These are phyloP conservation scores for Arrhopalites spinosus DNA, from an alignment of 2,888 invertebrate species.

Conservation along the genomic window DNA sequence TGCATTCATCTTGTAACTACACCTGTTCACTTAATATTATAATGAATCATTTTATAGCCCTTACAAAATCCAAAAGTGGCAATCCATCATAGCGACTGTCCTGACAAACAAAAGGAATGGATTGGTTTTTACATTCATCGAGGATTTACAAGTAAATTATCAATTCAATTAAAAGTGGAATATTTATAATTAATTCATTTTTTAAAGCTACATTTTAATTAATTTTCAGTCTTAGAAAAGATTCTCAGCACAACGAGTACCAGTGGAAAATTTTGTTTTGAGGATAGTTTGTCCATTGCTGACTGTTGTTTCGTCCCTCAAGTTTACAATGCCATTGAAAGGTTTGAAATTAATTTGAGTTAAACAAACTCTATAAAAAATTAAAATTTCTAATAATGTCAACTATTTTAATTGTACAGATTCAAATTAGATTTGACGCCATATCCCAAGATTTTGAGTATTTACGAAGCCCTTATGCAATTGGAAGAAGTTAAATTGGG, in stretches of 20 bases:
- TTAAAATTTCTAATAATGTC: no score
- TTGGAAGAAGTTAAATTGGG: conserved; percentile 31
- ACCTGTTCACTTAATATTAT: no score
- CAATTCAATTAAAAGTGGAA: not conserved
- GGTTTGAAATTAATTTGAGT: no score
- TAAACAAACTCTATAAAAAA: no score
- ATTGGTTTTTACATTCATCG: conserved; percentile 88
- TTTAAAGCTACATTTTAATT: not conserved
- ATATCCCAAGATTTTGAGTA: conserved; percentile 85
- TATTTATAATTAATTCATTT: not conserved
- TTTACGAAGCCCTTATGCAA: conserved; percentile 77
- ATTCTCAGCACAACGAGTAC: conserved; percentile 71
- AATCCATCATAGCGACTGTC: conserved; percentile 70
- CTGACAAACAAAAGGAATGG: conserved; percentile 91
- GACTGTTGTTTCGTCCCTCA: conserved; percentile 96
- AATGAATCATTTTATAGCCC: conserved; percentile 62
- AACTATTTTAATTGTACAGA: conserved; percentile 44
- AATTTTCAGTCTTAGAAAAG: conserved; percentile 75
- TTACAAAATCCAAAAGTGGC: conserved; percentile 89
- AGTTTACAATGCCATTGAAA: conserved; percentile 80
- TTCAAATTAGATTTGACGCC: conserved; percentile 89
- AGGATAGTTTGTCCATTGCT: conserved; percentile 90
- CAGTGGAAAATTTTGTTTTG: conserved; percentile 90
- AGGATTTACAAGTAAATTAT: conserved; percentile 72
- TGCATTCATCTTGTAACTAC: no score